Percentiles rank a stretch among this genome's conserved stretches.
phyloP scores from a whole-genome alignment of 2,888 invertebrate species.

The Sinotaia quadrata region DNA sequence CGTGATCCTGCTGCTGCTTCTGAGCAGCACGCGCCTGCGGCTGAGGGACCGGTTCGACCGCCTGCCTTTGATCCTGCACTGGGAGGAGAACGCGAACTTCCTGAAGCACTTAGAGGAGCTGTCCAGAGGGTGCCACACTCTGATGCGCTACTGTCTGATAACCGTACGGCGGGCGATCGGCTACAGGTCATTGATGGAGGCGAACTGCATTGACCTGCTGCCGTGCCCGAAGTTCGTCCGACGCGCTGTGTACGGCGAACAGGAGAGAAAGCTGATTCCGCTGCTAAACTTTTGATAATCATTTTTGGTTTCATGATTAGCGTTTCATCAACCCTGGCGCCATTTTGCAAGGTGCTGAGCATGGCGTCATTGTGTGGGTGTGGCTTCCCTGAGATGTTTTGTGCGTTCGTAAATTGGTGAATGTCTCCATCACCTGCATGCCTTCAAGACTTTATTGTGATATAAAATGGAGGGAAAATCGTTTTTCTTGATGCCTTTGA shows the following conservation, averaged over 20 bases:
- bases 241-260: constrained; percentile 10
- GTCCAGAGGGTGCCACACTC: neutral
- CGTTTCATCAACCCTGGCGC: no score
- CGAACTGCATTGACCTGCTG: neutral
- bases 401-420: no score
- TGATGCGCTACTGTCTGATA: constrained; percentile 9
- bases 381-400: no score
- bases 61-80: constrained; percentile 13
- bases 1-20: constrained; percentile 8
- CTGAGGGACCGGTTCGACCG: constrained; percentile 14
- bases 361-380: no score
- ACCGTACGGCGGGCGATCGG: constrained; percentile 1
- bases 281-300: no score
- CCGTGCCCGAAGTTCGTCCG: constrained; percentile 9
- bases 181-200: neutral
- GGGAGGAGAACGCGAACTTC: constrained; percentile 6
- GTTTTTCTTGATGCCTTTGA: no score
- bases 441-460: no score
- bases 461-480: no score
- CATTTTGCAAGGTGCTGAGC: no score
- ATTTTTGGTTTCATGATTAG: no score
- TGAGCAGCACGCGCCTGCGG: constrained; percentile 10
- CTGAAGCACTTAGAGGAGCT: neutral
- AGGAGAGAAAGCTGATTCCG: no score
- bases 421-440: no score